Percentiles rank a stretch among this genome's conserved stretches.
Evolutionary conservation across 2,797 vertebrate genomes (phyloP).

Genomic region (Anguilla anguilla): DNA sequence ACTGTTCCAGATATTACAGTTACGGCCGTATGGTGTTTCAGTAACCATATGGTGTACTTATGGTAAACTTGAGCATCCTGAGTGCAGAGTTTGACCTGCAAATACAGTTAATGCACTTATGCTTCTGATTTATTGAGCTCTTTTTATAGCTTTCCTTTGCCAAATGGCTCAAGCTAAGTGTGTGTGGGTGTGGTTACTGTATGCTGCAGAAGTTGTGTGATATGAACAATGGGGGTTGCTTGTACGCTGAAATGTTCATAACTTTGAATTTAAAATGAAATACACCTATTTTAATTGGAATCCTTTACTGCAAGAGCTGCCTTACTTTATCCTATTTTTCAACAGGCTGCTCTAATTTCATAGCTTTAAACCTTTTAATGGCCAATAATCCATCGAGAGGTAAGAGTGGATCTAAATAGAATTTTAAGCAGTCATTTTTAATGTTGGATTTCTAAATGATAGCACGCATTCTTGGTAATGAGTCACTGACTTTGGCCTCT

Average conservation of each 20-base stretch:
- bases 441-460: not conserved
- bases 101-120: not conserved
- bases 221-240: not conserved
- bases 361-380: not conserved
- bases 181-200: not conserved
- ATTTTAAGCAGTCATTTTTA: not conserved
- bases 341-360: slow-evolving; percentile 1
- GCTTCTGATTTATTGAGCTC: not conserved
- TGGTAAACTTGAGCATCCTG: not conserved
- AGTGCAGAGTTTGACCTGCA: not conserved
- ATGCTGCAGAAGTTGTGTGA: not conserved
- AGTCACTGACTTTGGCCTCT: not conserved
- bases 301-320: slow-evolving; percentile 1
- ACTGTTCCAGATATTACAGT: not conserved
- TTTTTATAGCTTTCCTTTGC: not conserved
- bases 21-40: not conserved
- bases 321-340: not conserved
- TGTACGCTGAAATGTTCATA: not conserved
- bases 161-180: not conserved
- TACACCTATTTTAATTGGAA: not conserved
- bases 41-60: not conserved
- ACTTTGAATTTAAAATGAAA: not conserved
- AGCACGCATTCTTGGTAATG: not conserved
- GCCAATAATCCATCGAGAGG: not conserved
- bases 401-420: not conserved